phyloP scores from a whole-genome alignment of 2,888 invertebrate genomes.

The Leptura quadrifasciata region DNA sequence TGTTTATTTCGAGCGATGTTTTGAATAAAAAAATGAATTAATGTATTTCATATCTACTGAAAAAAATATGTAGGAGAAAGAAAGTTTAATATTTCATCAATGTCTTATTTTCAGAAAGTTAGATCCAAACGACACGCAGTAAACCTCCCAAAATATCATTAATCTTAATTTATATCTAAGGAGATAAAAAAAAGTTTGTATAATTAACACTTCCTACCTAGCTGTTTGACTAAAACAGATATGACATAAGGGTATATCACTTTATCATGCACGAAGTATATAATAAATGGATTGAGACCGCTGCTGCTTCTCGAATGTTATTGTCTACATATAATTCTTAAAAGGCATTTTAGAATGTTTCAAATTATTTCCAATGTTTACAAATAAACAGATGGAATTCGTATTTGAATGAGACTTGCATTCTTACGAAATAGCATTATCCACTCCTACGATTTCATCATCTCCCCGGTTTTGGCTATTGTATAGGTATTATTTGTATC shows the following conservation, averaged over 20 bases:
- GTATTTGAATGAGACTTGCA: too few species aligned
- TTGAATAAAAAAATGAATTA: not conserved
- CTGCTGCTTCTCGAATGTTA: not conserved
- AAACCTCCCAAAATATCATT: slow-evolving; percentile 27
- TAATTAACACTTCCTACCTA: slow-evolving; percentile 36
- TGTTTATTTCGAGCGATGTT: too few species aligned
- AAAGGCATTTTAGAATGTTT: not conserved
- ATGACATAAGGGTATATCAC: slow-evolving; percentile 32
- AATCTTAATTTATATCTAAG: slow-evolving; percentile 40
- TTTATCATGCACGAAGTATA: slow-evolving; percentile 24
- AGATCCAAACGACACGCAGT: slow-evolving; percentile 16
- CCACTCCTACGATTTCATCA: too few species aligned
- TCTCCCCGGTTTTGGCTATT: too few species aligned
- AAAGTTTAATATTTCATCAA: slow-evolving; percentile 39
- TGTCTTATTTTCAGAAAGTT: slow-evolving; percentile 33
- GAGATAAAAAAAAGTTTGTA: slow-evolving; percentile 36
- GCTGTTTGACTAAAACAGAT: slow-evolving; percentile 27
- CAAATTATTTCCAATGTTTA: not conserved
- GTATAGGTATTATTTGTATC: too few species aligned
- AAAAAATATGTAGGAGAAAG: slow-evolving; percentile 22
- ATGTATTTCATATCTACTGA: not conserved
- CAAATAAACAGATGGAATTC: not conserved
- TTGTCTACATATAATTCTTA: not conserved
- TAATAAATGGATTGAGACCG: slow-evolving; percentile 29
- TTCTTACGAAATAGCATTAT: too few species aligned